A percentile compares a stretch with the other conserved stretches of the same genome.
Conservation (phyloP, 1,140 invertebrate species). For the Zophobas morio region DNA sequence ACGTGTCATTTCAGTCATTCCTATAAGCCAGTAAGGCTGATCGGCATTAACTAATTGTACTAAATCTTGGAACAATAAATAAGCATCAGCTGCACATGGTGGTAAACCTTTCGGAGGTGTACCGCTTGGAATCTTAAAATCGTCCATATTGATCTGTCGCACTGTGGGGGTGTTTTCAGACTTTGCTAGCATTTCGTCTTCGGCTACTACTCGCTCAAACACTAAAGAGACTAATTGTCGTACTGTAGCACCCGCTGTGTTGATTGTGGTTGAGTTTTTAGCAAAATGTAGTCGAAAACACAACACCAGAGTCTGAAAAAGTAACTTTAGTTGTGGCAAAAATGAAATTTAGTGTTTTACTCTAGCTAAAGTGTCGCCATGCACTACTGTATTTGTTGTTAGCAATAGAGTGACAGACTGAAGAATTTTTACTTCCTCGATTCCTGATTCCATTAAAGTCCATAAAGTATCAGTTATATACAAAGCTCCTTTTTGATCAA, state of each 20-base stretch:
- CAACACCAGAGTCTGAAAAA: slow-evolving; percentile 89
- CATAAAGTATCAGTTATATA: slow-evolving; percentile 95
- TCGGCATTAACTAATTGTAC: slow-evolving; percentile 97
- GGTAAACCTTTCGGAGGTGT: slow-evolving; percentile 83
- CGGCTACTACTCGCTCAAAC: slow-evolving; percentile 92
- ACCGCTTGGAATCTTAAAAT: slow-evolving; percentile 84
- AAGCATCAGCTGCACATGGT: slow-evolving; percentile 95
- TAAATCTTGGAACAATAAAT: slow-evolving; percentile 96
- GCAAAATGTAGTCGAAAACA: slow-evolving; percentile 96
- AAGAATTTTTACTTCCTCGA: slow-evolving; percentile 96
- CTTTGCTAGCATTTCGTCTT: slow-evolving; percentile 73
- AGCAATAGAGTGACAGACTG: slow-evolving; percentile 96
- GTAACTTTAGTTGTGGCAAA: slow-evolving; percentile 15
- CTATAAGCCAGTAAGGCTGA: slow-evolving; percentile 93
- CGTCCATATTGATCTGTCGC: slow-evolving; percentile 79
- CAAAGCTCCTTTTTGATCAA: slow-evolving; percentile 90
- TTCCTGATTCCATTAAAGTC: slow-evolving; percentile 91
- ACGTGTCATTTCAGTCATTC: slow-evolving; percentile 97
- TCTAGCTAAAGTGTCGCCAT: slow-evolving; percentile 93
- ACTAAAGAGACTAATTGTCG: slow-evolving; percentile 96
- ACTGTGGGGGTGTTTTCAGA: slow-evolving; percentile 62
- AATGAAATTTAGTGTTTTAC: slow-evolving; percentile 69
- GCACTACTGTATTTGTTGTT: slow-evolving; percentile 94
- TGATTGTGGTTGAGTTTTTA: slow-evolving; percentile 94
- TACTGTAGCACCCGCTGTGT: slow-evolving; percentile 97